A percentile compares a stretch with the other conserved stretches of the same genome.
These are phyloP conservation scores for Pseudorhombus dupliciocellatus DNA, from an alignment of 2,113 vertebrate genomes.

Conservation along the genomic window DNA sequence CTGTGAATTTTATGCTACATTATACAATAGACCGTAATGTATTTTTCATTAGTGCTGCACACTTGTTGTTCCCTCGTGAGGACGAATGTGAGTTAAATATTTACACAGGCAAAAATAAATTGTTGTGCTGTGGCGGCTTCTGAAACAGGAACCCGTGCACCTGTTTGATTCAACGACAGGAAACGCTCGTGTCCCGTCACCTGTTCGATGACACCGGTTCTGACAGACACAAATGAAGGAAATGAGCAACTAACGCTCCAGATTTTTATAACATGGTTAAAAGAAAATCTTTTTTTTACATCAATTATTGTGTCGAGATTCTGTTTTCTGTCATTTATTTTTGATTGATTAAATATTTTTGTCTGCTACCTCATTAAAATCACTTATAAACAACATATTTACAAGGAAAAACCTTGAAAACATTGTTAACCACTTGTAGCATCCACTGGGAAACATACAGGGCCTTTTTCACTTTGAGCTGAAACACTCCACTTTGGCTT, in stretches of 20 bases:
- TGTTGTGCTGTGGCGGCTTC: not conserved
- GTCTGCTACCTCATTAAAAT: not conserved
- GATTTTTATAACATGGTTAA: too few species aligned
- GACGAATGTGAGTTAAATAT: conserved; percentile 15
- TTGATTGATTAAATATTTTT: not conserved
- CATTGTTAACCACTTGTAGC: conserved; percentile 21
- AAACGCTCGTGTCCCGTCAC: conserved; percentile 35
- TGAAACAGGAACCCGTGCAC: conserved; percentile 10
- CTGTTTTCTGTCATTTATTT: too few species aligned
- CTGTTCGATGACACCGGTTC: conserved; percentile 16
- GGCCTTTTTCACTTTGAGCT: too few species aligned
- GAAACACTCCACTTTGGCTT: not conserved
- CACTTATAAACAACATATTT: not conserved
- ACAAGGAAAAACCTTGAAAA: not conserved
- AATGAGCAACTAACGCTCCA: too few species aligned
- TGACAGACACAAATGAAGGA: not conserved
- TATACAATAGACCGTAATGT: not conserved
- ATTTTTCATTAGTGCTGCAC: conserved; percentile 23
- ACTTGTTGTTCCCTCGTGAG: not conserved
- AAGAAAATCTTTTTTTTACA: too few species aligned
- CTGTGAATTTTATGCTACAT: conserved; percentile 43
- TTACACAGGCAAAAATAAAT: not conserved
- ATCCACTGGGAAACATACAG: not conserved
- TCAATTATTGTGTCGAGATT: too few species aligned
- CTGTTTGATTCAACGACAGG: conserved; percentile 66